These are phyloP conservation scores for Cryptocheilus praepositus DNA, from an alignment of 2,888 invertebrate genomes.

Conservation along the genomic window DNA sequence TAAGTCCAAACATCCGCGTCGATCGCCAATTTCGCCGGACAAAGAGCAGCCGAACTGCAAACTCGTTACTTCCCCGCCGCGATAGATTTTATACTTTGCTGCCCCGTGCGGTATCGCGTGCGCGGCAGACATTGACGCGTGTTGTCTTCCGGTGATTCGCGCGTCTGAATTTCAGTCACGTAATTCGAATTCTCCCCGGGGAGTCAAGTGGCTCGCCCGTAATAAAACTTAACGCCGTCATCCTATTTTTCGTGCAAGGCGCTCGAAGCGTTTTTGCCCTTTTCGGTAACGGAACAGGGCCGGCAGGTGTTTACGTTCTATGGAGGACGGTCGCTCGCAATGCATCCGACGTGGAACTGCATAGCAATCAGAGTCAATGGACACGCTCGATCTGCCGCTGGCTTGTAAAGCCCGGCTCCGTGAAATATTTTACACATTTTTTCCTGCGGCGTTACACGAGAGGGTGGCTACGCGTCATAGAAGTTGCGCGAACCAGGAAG, in stretches of 20 bases:
- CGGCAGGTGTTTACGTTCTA: conserved; percentile 41
- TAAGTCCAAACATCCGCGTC: no score
- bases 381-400: conserved; percentile 26
- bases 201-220: no score
- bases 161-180: not conserved
- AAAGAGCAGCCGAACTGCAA: no score
- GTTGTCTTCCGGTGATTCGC: no score
- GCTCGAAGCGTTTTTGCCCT: not conserved
- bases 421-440: conserved; percentile 52
- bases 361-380: conserved; percentile 47
- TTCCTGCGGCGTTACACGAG: conserved; percentile 22
- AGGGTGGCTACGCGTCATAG: not conserved
- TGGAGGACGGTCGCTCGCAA: conserved; percentile 24
- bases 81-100: no score
- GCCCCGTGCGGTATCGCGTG: not conserved
- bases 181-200: not conserved
- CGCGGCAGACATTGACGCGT: no score
- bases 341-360: conserved; percentile 36
- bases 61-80: no score
- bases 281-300: conserved; percentile 29
- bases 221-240: no score
- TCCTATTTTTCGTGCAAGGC: no score
- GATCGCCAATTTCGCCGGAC: no score
- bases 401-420: conserved; percentile 42
- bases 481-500: conserved; percentile 1